Base-by-base conservation (phyloP, 2,113 vertebrate species). In the Oxyruncus cristatus region DNA sequence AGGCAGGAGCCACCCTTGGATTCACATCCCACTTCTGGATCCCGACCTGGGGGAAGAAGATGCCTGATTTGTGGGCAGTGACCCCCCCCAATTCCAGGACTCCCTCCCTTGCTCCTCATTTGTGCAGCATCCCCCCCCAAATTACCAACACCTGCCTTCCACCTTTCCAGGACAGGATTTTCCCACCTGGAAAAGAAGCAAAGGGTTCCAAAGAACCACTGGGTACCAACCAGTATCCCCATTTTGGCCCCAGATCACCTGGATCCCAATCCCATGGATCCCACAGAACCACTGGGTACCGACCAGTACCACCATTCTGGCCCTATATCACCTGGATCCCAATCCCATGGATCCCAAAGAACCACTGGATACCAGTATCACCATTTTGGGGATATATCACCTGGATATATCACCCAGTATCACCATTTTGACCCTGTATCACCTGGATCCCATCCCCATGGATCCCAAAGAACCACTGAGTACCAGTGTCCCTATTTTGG, bases 11-110 rank as follows among this genome's bases (percentile, higher is more conserved):
- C 53, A 18, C 19, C 27, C 14, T 32, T 2, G 68, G 58, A 19
- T 21, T 50, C 63, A 9, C 24, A 4, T 11, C 72, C 52, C 6
- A 2, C 21, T 2, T 0, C 42, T 12, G 61, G n/a, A 44, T 46
- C n/a, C 4, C 0, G 17, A 33, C 2, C 46, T 41, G 32, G 16
- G 3, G 27, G 4, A 11, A 47, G 61, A 58, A 30, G 14, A 6
- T 0, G 0, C 14, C 0, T 1, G 1, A 7, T 32, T 7, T 42
- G 24, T 5, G 15, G 24, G 71, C 33, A 37, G 28, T 0, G 3
- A 79, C 2, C 11, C 14, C 32, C 41, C 47, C 53, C 8, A 18
- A 0, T 14, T 30, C 81, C 85, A 70, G 21, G 85, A 28, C 9
- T 30, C 8, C 32, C 9, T 30, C 8, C 26, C 10, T 35, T 14